Percentiles rank a stretch among this genome's conserved stretches.
These are phyloP conservation scores for Pseudorhombus dupliciocellatus DNA, from an alignment of 2,113 vertebrate genomes.

Conservation along the genomic window DNA sequence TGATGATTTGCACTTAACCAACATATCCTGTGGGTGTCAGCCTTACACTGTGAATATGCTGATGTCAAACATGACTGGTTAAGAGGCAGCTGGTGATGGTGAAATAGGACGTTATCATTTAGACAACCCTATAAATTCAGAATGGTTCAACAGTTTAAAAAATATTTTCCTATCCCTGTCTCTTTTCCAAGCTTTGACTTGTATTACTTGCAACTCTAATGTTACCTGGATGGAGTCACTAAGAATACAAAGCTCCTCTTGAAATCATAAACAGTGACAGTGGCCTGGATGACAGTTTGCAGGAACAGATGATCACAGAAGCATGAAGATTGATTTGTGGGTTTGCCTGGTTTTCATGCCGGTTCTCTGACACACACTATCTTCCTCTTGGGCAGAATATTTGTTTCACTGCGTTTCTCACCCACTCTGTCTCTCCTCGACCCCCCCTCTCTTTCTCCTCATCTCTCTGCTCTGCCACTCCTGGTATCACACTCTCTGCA, in stretches of 20 bases:
- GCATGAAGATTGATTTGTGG: conserved; percentile 23
- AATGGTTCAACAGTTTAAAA: neutral
- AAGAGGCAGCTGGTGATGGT: conserved; percentile 1
- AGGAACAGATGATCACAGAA: conserved; percentile 14
- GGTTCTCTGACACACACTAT: conserved; percentile 32
- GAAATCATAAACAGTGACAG: neutral
- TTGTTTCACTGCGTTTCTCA: conserved; percentile 54
- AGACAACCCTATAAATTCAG: neutral
- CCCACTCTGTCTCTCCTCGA: conserved; percentile 32
- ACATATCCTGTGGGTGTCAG: conserved; percentile 63
- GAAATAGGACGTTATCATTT: neutral
- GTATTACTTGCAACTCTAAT: neutral
- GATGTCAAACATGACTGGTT: neutral
- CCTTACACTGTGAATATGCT: conserved; percentile 25
- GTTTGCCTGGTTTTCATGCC: neutral
- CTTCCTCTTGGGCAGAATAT: conserved; percentile 29
- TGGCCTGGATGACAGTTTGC: conserved; percentile 21
- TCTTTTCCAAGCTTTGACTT: neutral
- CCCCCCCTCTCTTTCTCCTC: conserved; percentile 19
- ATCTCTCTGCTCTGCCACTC: conserved; percentile 31
- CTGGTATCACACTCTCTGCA: conserved; percentile 33
- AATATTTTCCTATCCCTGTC: neutral
- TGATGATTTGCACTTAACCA: conserved; percentile 12
- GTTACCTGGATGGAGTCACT: neutral
- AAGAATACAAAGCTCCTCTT: neutral